Conservation (phyloP, 1,140 invertebrate species). For the Drosophila virilis region DNA sequence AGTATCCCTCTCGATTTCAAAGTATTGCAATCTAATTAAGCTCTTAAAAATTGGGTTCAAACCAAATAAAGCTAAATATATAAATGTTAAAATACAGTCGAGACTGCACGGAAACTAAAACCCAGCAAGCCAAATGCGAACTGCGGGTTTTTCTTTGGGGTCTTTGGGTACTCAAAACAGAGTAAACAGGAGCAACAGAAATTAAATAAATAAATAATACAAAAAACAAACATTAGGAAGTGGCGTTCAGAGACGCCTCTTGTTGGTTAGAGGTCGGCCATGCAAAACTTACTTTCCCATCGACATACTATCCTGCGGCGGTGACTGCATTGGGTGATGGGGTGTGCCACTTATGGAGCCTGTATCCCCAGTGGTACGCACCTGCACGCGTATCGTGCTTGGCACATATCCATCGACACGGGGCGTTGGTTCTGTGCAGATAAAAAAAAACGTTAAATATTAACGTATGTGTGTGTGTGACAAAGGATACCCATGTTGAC, state of each 20-base stretch:
- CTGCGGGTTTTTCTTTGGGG: not conserved
- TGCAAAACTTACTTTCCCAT: slow-evolving; percentile 80
- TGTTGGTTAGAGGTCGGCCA: slow-evolving; percentile 15
- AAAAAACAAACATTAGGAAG: slow-evolving; percentile 1
- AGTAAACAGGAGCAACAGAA: slow-evolving; percentile 1
- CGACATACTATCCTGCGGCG: slow-evolving; percentile 85
- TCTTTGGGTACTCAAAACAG: not conserved
- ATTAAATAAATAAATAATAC: not conserved
- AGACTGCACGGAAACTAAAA: slow-evolving; percentile 5
- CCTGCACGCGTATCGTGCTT: slow-evolving; percentile 92
- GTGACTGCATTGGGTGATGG: slow-evolving; percentile 87
- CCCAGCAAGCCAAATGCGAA: not conserved
- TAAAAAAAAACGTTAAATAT: not conserved
- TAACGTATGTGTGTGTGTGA: not conserved
- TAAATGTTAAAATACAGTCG: slow-evolving; percentile 21
- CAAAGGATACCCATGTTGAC: not conserved
- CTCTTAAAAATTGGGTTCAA: slow-evolving; percentile 45
- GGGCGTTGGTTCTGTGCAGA: slow-evolving; percentile 86
- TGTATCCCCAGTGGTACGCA: slow-evolving; percentile 86
- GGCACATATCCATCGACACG: slow-evolving; percentile 94
- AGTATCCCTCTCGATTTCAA: slow-evolving; percentile 59
- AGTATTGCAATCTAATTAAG: slow-evolving; percentile 77
- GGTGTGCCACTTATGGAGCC: slow-evolving; percentile 87
- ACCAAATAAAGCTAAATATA: slow-evolving; percentile 47
- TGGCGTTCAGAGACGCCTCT: not conserved